Evolutionary conservation across 2,888 invertebrate genomes (phyloP).

Genomic region (Agrochola litura): DNA sequence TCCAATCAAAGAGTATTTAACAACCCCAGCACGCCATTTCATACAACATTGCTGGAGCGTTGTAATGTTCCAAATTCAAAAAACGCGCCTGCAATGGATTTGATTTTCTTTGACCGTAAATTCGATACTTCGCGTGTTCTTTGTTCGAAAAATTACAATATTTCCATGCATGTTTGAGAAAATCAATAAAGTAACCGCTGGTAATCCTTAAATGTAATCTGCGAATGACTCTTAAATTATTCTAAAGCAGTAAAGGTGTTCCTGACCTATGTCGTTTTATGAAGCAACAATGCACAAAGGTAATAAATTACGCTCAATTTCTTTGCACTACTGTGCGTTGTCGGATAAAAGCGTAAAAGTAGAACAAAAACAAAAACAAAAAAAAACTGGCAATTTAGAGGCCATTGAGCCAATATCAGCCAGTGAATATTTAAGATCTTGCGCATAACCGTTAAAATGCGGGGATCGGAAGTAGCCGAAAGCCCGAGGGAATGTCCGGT

Average conservation of each 20-base stretch:
- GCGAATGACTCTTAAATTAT: constrained; percentile 20
- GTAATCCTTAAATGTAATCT: constrained; percentile 18
- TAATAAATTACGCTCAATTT: constrained; percentile 45
- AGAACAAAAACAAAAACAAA: constrained; percentile 12
- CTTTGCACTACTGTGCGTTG: constrained; percentile 32
- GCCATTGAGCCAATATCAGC: constrained; percentile 51
- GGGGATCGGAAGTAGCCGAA: constrained; percentile 49
- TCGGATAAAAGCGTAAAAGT: constrained; percentile 36
- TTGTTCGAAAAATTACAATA: no score
- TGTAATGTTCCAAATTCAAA: no score
- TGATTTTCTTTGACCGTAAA: no score
- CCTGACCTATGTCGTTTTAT: constrained; percentile 26
- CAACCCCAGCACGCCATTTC: no score
- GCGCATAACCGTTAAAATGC: constrained; percentile 59
- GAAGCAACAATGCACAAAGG: constrained; percentile 41
- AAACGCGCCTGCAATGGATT: no score
- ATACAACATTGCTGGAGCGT: no score
- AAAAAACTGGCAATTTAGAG: constrained; percentile 48
- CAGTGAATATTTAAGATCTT: constrained; percentile 59
- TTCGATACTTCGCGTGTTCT: no score
- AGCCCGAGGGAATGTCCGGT: constrained; percentile 39
- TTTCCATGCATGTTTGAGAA: no score
- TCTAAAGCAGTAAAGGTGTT: constrained; percentile 20
- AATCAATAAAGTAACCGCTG: not conserved
- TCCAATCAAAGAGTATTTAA: no score